Evolutionary conservation across 92 coral and sea anemone species (phyloP).

Genomic region (Muricea muricata): DNA sequence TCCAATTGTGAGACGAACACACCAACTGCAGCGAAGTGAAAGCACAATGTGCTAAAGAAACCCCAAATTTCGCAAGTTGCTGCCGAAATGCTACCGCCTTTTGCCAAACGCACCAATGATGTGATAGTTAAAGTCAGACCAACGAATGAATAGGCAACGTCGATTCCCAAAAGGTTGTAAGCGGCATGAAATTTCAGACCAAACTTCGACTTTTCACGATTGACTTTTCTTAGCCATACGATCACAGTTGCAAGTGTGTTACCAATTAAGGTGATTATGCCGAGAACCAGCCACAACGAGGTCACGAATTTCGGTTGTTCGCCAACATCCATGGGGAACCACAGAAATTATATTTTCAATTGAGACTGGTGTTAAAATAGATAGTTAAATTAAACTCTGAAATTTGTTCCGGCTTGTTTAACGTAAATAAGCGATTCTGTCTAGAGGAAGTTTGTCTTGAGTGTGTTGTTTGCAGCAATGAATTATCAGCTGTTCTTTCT

Average conservation of each 20-base stretch:
- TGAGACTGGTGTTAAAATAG: too few relatives aligned
- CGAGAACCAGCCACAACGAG: not conserved
- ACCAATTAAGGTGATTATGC: not conserved
- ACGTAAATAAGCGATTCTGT: too few relatives aligned
- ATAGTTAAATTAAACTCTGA: too few relatives aligned
- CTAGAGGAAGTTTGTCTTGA: too few relatives aligned
- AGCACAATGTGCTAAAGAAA: not conserved
- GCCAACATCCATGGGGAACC: not conserved
- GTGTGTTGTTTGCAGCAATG: too few relatives aligned
- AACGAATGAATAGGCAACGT: not conserved
- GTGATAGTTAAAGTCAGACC: not conserved
- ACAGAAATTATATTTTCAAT: too few relatives aligned
- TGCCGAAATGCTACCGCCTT: not conserved
- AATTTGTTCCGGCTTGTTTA: too few relatives aligned
- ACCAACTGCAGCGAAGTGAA: not conserved
- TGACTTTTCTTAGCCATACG: not conserved
- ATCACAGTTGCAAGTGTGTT: not conserved
- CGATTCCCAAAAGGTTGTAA: not conserved
- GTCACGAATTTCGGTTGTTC: not conserved
- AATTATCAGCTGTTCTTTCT: too few relatives aligned
- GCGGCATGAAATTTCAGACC: not conserved
- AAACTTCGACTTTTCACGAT: not conserved
- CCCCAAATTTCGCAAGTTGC: not conserved
- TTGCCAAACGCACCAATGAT: not conserved
- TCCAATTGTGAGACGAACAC: not conserved